Percentiles rank a stretch among this genome's conserved stretches.
phyloP scores from a whole-genome alignment of 2,888 invertebrate species.

The Eupsilia transversa region DNA sequence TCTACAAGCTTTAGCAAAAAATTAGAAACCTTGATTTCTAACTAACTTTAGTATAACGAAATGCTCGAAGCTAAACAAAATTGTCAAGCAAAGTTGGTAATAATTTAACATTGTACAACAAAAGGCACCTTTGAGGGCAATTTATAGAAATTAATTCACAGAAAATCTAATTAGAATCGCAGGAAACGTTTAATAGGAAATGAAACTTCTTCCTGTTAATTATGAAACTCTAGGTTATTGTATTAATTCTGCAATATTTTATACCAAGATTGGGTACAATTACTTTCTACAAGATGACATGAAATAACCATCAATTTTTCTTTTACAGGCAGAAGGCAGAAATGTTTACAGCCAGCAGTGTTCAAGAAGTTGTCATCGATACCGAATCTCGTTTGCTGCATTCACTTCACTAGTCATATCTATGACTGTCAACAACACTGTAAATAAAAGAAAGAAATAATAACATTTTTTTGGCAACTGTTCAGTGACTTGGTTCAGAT shows the following conservation, averaged over 20 bases:
- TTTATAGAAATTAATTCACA: constrained; percentile 30
- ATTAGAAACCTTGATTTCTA: background rate
- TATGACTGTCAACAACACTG: too few relatives aligned
- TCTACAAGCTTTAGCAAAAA: background rate
- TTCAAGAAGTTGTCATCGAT: too few relatives aligned
- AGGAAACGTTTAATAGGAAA: constrained; percentile 59
- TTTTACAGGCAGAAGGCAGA: too few relatives aligned
- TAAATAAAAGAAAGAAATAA: too few relatives aligned
- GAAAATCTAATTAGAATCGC: constrained; percentile 65
- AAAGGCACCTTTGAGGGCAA: constrained; percentile 21
- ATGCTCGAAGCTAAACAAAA: background rate
- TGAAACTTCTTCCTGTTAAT: constrained; percentile 59
- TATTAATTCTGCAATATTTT: background rate
- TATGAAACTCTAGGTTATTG: constrained; percentile 50
- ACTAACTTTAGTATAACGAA: background rate
- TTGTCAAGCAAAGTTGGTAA: constrained; percentile 12
- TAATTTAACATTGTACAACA: constrained; percentile 18
- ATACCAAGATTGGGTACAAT: background rate
- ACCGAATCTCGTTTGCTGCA: too few relatives aligned
- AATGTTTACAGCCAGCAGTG: too few relatives aligned
- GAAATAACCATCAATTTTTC: background rate
- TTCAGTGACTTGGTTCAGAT: too few relatives aligned
- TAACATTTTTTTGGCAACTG: too few relatives aligned
- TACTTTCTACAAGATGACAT: background rate
- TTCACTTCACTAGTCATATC: too few relatives aligned